Percentiles rank a stretch among this genome's conserved stretches.
Conservation (phyloP, 2,797 vertebrate genomes). For the Lycodopsis pacificus region DNA sequence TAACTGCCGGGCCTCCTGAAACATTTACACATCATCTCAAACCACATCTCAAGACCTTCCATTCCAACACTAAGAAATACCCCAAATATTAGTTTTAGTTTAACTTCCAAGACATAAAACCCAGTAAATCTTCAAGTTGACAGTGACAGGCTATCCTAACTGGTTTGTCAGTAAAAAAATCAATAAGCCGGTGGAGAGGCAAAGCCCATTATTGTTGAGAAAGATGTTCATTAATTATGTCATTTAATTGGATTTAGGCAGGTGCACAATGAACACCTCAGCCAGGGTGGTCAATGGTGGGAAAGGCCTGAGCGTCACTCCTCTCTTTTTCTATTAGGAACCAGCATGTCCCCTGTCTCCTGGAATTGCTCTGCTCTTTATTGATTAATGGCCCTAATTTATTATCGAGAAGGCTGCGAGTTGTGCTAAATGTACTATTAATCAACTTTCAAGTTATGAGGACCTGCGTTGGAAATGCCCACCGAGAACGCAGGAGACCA, state of each 20-base stretch:
- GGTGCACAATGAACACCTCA: constrained; percentile 93
- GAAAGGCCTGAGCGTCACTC: constrained; percentile 89
- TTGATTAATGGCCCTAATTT: constrained; percentile 99
- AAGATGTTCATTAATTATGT: constrained; percentile 97
- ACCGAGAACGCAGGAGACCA: constrained; percentile 83
- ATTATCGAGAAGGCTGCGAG: constrained; percentile 96
- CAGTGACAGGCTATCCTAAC: constrained; percentile 63
- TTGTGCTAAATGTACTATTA: constrained; percentile 99
- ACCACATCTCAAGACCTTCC: constrained; percentile 19
- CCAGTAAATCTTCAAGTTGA: constrained; percentile 30
- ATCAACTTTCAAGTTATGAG: constrained; percentile 99
- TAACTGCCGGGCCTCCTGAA: constrained; percentile 45
- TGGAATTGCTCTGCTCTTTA: constrained; percentile 97
- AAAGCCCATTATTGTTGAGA: constrained; percentile 92
- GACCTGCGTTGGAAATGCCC: constrained; percentile 87
- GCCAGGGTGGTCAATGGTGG: constrained; percentile 95
- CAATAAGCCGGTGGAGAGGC: constrained; percentile 89
- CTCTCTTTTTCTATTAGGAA: constrained; percentile 94
- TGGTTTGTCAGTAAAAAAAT: constrained; percentile 85
- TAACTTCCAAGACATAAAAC: constrained; percentile 4
- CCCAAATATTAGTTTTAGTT: constrained; percentile 1
- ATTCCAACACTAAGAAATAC: background rate
- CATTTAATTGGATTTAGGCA: constrained; percentile 98
- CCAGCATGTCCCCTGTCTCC: constrained; percentile 98
- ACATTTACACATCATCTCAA: constrained; percentile 41